Evolutionary conservation across 2,797 vertebrate species (phyloP).

Genomic region (Sebastes matsubarae): DNA sequence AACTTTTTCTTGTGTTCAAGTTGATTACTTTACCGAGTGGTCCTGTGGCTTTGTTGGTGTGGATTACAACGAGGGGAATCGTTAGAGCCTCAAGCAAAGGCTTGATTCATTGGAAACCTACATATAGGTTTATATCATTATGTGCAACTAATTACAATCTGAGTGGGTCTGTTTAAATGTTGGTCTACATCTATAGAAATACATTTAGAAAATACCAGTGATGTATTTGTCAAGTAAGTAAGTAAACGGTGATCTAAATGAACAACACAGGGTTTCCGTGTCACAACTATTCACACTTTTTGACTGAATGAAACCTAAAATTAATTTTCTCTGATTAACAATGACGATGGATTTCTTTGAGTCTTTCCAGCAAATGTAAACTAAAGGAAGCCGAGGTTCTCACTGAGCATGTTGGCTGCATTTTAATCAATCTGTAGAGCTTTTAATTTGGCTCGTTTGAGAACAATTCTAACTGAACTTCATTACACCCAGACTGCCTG

Average conservation of each 20-base stretch:
- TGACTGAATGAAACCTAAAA: neutral
- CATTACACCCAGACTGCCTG: neutral
- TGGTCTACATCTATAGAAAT: neutral
- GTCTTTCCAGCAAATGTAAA: neutral
- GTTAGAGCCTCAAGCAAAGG: too few relatives aligned
- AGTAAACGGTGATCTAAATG: neutral
- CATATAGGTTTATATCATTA: neutral
- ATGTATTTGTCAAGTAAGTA: neutral
- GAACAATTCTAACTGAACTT: neutral
- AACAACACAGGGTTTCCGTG: neutral
- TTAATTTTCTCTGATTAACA: neutral
- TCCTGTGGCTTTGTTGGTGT: too few relatives aligned
- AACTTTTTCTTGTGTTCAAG: too few relatives aligned
- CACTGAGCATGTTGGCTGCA: neutral
- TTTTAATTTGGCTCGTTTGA: conserved; percentile 1
- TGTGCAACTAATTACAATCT: neutral
- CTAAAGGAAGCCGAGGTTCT: neutral
- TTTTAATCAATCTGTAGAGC: neutral
- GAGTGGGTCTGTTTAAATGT: neutral
- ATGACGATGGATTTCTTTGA: neutral
- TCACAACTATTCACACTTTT: neutral
- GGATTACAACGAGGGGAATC: too few relatives aligned
- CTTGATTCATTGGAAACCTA: too few relatives aligned
- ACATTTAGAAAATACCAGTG: neutral
- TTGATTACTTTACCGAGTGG: too few relatives aligned